These are phyloP conservation scores for Blastomussa wellsi DNA, from an alignment of 92 coral and sea anemone genomes.

Conservation along the genomic window DNA sequence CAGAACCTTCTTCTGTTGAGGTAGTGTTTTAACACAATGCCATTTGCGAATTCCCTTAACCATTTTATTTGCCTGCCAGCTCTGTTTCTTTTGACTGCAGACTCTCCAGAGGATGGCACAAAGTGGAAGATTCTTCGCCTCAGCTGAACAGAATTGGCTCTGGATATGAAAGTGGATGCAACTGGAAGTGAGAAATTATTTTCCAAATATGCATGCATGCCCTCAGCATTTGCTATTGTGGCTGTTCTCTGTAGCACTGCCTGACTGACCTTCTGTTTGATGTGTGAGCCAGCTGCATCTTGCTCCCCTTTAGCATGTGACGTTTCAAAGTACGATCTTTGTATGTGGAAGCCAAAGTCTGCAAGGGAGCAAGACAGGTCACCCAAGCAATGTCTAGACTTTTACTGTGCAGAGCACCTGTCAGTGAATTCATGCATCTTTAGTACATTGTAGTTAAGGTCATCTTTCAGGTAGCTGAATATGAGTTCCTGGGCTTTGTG, in stretches of 20 bases:
- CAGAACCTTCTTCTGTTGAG: constrained; percentile 32
- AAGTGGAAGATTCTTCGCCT: constrained; percentile 49
- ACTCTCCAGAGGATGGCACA: constrained; percentile 52
- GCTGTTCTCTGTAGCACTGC: constrained; percentile 45
- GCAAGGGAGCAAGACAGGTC: constrained; percentile 64
- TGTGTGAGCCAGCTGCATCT: constrained; percentile 61
- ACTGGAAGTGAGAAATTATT: constrained; percentile 45
- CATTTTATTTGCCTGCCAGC: constrained; percentile 47
- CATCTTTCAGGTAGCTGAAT: constrained; percentile 14
- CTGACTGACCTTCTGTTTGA: constrained; percentile 66
- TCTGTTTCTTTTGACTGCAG: constrained; percentile 40
- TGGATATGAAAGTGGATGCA: constrained; percentile 44
- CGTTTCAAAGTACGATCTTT: constrained; percentile 49
- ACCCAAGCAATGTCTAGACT: constrained; percentile 55
- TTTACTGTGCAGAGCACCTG: constrained; percentile 68
- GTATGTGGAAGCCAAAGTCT: constrained; percentile 51
- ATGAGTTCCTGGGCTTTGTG: constrained; percentile 58
- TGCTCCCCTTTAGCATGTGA: constrained; percentile 62
- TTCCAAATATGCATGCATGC: constrained; percentile 43
- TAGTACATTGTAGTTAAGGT: background rate
- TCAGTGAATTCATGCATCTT: constrained; percentile 65
- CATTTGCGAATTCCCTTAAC: constrained; percentile 46
- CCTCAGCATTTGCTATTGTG: constrained; percentile 44
- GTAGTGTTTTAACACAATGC: constrained; percentile 45
- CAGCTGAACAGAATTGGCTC: constrained; percentile 50